phyloP scores from a whole-genome alignment of 2,888 invertebrate genomes.

The Agrotis segetum region DNA sequence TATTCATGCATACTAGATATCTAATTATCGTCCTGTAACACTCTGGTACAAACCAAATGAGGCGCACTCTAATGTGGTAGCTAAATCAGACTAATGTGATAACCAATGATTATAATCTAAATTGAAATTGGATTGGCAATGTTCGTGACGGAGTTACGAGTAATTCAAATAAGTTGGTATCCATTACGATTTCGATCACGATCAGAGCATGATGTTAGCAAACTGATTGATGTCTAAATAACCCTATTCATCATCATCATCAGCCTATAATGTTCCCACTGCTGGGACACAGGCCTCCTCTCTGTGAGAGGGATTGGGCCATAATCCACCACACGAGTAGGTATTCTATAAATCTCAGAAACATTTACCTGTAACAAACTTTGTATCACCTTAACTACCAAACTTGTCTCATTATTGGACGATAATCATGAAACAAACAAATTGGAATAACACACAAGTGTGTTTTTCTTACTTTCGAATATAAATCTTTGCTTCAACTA shows the following conservation, averaged over 20 bases:
- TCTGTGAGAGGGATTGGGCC: no score
- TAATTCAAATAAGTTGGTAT: background rate
- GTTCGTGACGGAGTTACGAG: background rate
- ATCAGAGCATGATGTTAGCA: no score
- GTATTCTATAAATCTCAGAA: background rate
- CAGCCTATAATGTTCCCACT: no score
- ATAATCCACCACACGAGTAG: no score
- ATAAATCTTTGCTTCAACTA: no score
- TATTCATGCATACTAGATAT: conserved; percentile 7
- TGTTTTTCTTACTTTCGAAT: background rate
- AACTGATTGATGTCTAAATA: no score
- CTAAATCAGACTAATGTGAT: conserved; percentile 17
- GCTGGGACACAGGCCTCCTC: no score
- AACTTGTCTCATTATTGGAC: conserved; percentile 40
- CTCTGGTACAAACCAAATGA: background rate
- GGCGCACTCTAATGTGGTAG: background rate
- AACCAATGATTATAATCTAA: conserved; percentile 5
- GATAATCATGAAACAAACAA: conserved; percentile 26
- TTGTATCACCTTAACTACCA: conserved; percentile 21
- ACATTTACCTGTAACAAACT: background rate
- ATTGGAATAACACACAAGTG: conserved; percentile 9
- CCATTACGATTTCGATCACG: background rate
- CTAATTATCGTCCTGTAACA: background rate
- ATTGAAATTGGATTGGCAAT: conserved; percentile 10
- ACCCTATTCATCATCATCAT: no score